A percentile compares a stretch with the other conserved stretches of the same genome.
Conservation (phyloP, 2,888 invertebrate genomes). For the Dasysyrphus tricinctus region DNA sequence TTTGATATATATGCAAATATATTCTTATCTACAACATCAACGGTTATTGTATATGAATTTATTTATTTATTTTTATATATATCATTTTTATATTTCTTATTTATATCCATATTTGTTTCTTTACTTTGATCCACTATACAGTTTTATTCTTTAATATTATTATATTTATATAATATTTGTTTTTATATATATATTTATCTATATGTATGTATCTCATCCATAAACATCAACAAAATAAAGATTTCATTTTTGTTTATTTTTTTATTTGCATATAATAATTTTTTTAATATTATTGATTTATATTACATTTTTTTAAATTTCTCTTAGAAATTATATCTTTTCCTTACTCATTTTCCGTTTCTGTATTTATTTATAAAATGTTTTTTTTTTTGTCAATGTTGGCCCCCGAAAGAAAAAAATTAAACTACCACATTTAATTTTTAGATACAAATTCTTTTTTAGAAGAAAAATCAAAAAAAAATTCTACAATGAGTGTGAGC, state of each 20-base stretch:
- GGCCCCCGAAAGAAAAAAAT: slow-evolving; percentile 83
- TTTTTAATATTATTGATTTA: slow-evolving; percentile 76
- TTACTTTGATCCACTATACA: slow-evolving; percentile 77
- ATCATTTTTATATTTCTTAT: slow-evolving; percentile 61
- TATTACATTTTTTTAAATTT: slow-evolving; percentile 74
- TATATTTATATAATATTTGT: slow-evolving; percentile 36
- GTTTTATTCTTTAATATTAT: slow-evolving; percentile 72
- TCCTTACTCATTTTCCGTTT: slow-evolving; percentile 68
- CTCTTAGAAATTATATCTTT: slow-evolving; percentile 56
- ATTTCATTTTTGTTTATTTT: slow-evolving; percentile 35
- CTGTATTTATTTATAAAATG: slow-evolving; percentile 70
- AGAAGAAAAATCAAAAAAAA: slow-evolving; percentile 7
- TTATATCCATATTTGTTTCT: slow-evolving; percentile 49
- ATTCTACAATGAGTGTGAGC: slow-evolving; percentile 2
- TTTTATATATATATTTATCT: slow-evolving; percentile 57
- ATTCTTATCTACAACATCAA: slow-evolving; percentile 81
- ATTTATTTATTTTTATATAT: slow-evolving; percentile 54
- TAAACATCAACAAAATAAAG: slow-evolving; percentile 81
- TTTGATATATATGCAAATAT: slow-evolving; percentile 77
- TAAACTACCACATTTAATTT: slow-evolving; percentile 62
- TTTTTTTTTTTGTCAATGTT: slow-evolving; percentile 76
- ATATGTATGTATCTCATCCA: slow-evolving; percentile 77
- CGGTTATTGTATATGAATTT: slow-evolving; percentile 54
- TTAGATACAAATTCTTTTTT: slow-evolving; percentile 4
- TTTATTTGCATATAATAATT: slow-evolving; percentile 62